Percentiles rank a stretch among this genome's conserved stretches.
Evolutionary conservation across 2,888 invertebrate species (phyloP).

Genomic region (Asteroscopus sphinx): DNA sequence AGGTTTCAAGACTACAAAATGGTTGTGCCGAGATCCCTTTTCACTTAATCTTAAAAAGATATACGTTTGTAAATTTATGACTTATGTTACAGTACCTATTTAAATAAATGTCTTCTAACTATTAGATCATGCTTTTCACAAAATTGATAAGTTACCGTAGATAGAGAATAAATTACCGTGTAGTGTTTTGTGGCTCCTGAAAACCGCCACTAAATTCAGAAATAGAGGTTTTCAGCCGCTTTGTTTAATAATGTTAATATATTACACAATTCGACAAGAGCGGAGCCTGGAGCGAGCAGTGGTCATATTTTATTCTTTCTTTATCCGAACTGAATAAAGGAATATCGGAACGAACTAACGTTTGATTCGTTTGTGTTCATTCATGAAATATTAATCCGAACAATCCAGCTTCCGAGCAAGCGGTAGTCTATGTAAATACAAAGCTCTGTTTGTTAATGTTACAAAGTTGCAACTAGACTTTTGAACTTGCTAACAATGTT

Average conservation of each 20-base stretch:
- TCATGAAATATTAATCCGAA: slow-evolving; percentile 75
- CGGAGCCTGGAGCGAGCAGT: slow-evolving; percentile 31
- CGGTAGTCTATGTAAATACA: slow-evolving; percentile 56
- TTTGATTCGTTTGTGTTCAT: slow-evolving; percentile 71
- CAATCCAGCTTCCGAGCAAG: slow-evolving; percentile 42
- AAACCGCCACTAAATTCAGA: slow-evolving; percentile 20
- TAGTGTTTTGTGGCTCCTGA: slow-evolving; percentile 3
- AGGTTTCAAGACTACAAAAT: slow-evolving; percentile 49
- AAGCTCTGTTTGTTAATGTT: slow-evolving; percentile 36
- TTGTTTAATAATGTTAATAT: slow-evolving; percentile 61
- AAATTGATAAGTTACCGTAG: not conserved
- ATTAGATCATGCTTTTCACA: slow-evolving; percentile 35
- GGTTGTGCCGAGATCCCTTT: slow-evolving; percentile 51
- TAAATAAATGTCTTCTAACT: slow-evolving; percentile 58
- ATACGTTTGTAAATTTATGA: slow-evolving; percentile 61
- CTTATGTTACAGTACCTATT: slow-evolving; percentile 56
- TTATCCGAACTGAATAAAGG: slow-evolving; percentile 62
- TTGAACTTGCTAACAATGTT: slow-evolving; percentile 24
- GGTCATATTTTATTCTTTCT: slow-evolving; percentile 66
- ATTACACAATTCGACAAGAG: slow-evolving; percentile 50
- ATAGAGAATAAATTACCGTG: slow-evolving; percentile 8
- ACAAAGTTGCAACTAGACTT: slow-evolving; percentile 26
- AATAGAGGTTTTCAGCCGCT: slow-evolving; percentile 58
- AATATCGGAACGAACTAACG: slow-evolving; percentile 66
- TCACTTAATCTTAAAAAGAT: slow-evolving; percentile 62